Percentiles rank a stretch among this genome's conserved stretches.
These are phyloP conservation scores for Heliothis virescens DNA, from an alignment of 1,140 invertebrate genomes.

Conservation along the genomic window DNA sequence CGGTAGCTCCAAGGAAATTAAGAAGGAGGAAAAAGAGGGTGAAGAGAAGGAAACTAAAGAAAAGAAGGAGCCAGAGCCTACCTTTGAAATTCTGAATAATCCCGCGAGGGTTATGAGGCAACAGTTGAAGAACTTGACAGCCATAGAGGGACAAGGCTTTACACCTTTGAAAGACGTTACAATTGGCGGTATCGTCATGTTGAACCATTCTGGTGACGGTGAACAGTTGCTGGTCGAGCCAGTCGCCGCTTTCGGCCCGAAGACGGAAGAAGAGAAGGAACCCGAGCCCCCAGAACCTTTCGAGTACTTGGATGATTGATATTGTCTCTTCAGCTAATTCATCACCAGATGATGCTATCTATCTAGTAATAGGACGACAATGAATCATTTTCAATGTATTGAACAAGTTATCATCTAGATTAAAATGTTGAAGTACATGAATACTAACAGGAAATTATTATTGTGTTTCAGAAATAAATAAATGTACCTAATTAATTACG, in stretches of 20 bases:
- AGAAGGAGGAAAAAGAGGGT: conserved; percentile 87
- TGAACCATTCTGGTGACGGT: conserved; percentile 93
- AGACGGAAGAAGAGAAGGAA: conserved; percentile 97
- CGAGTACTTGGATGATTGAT: conserved; percentile 95
- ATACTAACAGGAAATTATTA: conserved; percentile 71
- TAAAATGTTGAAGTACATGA: conserved; percentile 70
- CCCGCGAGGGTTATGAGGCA: conserved; percentile 97
- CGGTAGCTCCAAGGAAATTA: conserved; percentile 79
- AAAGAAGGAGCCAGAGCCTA: conserved; percentile 95
- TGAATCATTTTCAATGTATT: conserved; percentile 69
- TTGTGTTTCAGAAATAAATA: conserved; percentile 60
- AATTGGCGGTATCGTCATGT: conserved; percentile 98
- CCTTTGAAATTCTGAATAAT: conserved; percentile 97
- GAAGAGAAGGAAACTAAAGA: conserved; percentile 87
- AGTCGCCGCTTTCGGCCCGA: conserved; percentile 97
- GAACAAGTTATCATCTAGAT: conserved; percentile 64
- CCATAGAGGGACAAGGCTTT: conserved; percentile 94
- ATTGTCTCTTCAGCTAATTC: conserved; percentile 59
- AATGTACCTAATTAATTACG: conserved; percentile 40
- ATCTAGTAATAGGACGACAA: conserved; percentile 61
- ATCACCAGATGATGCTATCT: conserved; percentile 34
- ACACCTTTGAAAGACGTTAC: conserved; percentile 95
- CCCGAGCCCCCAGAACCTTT: conserved; percentile 99
- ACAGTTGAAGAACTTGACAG: conserved; percentile 95
- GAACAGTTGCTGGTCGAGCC: conserved; percentile 97